phyloP scores from a whole-genome alignment of 64 coral and sea anemone genomes.

The Pocillopora damicornis region DNA sequence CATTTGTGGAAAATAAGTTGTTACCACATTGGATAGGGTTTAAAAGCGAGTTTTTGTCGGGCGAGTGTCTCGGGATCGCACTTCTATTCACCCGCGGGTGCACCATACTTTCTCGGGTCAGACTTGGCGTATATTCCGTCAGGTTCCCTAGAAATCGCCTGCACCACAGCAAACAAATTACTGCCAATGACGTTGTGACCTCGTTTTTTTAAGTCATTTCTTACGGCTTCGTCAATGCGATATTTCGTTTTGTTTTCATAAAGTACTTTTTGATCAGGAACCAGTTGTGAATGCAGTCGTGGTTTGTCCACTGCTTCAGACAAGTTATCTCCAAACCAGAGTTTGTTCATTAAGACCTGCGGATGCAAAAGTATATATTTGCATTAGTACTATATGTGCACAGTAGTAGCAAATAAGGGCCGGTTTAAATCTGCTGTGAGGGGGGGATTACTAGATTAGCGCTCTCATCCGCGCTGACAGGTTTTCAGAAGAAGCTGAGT shows the following conservation, averaged over 20 bases:
- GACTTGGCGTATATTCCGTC: conserved; percentile 71
- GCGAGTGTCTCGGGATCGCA: not conserved
- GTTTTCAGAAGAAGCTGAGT: no score
- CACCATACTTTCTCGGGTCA: conserved; percentile 90
- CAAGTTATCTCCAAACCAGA: conserved; percentile 68
- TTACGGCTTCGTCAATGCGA: conserved; percentile 17
- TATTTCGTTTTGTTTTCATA: conserved; percentile 4
- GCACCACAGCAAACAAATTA: conserved; percentile 58
- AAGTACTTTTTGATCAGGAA: conserved; percentile 59
- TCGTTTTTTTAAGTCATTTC: conserved; percentile 23
- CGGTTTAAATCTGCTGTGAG: no score
- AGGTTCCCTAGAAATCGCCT: conserved; percentile 66
- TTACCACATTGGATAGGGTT: no score
- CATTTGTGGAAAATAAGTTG: no score
- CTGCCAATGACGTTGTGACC: conserved; percentile 32
- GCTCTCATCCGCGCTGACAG: no score
- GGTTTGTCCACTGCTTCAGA: conserved; percentile 55
- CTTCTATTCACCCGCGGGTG: conserved; percentile 51
- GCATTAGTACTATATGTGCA: no score
- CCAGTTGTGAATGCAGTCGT: conserved; percentile 66
- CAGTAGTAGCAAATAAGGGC: no score
- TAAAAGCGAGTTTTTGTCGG: no score
- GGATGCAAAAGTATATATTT: not conserved
- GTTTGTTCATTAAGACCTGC: conserved; percentile 76
- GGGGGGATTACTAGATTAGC: no score